Evolutionary conservation across 2,797 vertebrate species (phyloP), one percentile per base, ranked within the genome.

Genomic region (Iguana delicatissima): DNA sequence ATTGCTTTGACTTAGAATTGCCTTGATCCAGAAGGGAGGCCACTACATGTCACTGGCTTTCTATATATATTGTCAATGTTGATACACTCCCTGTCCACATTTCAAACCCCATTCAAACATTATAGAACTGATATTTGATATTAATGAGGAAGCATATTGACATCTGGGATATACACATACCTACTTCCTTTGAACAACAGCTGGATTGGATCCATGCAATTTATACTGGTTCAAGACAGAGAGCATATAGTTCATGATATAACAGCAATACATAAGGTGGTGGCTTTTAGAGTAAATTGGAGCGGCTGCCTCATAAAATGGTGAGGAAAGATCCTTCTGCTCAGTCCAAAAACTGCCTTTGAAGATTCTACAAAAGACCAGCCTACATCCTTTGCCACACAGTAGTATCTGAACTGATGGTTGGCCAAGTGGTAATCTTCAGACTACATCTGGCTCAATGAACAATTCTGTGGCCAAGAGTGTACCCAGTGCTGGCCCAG

Each of bases 91-190:
- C 32, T 12, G 29, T 88, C 35, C 26, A 42, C 13, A 59, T 83
- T 59, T 29, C 8, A n/a, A 50, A n/a, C 52, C 55, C 72, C 35
- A 29, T 59, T 72, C 67, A 32, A 74, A 50, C 22, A 57, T 7
- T 46, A 74, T 46, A 74, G 72, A 89, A 59, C 46, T 57, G 9
- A 59, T 59, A 18, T 89, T 83, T 89, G 62, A 38, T n/a, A 46
- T 62, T 12, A 57, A 55, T 57, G 24, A 64, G 14, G 32, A 72
- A 55, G 29, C 59, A 80, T 64, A 62, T 87, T 79, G 57, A 87
- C 57, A 46, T 64, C 42, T 77, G 57, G 16, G 18, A 20, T 18
- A 29, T 87, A 87, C 29, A 80, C 32, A 38, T 42, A 74, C 46
- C 69, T 73, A 89, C 64, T 22, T 82, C 32, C 32, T 22, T 83